These are phyloP conservation scores for Halichondria panicea DNA, from an alignment of 37 sponge, comb jelly and placozoan genomes.

Conservation along the genomic window DNA sequence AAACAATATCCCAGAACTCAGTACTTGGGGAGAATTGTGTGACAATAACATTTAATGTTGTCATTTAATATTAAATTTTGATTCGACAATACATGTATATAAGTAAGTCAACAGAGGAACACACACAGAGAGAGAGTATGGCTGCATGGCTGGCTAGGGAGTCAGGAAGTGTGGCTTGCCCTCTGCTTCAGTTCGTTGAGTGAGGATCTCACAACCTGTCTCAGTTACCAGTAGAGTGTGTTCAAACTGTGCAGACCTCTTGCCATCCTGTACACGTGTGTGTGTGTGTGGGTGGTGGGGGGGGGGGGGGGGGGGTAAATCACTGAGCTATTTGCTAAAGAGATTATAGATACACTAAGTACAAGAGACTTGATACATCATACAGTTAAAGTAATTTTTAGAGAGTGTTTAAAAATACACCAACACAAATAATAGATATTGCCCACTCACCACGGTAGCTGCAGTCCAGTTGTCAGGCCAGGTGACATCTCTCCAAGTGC, in stretches of 20 bases:
- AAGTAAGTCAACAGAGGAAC: too few species aligned
- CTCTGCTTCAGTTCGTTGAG: slow-evolving; percentile 63
- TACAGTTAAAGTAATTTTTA: background rate
- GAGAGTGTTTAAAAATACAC: background rate
- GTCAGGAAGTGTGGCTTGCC: slow-evolving; percentile 92
- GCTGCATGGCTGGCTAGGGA: background rate
- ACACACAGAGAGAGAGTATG: too few species aligned
- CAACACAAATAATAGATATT: background rate
- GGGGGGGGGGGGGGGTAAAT: background rate
- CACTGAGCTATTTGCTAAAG: background rate
- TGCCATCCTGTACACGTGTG: slow-evolving; percentile 80
- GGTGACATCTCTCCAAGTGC: slow-evolving; percentile 84
- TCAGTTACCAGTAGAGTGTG: slow-evolving; percentile 95
- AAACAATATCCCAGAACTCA: slow-evolving; percentile 71
- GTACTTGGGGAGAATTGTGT: slow-evolving; percentile 77
- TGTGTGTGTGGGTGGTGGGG: too few species aligned
- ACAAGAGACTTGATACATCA: background rate
- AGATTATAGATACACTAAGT: background rate
- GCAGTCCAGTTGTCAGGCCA: slow-evolving; percentile 99
- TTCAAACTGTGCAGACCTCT: slow-evolving; percentile 96
- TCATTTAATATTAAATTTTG: too few species aligned
- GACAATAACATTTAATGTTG: background rate
- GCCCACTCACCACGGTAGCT: slow-evolving; percentile 69
- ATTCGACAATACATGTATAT: too few species aligned
- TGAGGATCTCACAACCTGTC: slow-evolving; percentile 90